Conservation (phyloP, 2,113 vertebrate genomes). For the Notothenia rossii region DNA sequence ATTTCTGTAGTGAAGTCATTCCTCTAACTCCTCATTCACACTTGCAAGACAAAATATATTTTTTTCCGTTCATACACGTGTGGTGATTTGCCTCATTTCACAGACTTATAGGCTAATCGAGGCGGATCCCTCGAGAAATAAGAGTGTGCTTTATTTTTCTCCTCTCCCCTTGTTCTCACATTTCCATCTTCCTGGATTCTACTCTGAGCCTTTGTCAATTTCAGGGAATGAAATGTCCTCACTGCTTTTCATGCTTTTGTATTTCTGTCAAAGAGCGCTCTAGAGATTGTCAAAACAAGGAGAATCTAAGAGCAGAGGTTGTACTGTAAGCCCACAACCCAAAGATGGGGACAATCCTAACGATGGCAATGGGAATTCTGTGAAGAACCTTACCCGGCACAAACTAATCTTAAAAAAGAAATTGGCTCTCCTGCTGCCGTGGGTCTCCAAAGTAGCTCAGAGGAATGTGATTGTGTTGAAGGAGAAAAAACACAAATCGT, state of each 20-base stretch:
- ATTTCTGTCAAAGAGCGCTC: background rate
- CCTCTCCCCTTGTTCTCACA: too few relatives aligned
- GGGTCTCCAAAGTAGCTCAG: conserved; percentile 14
- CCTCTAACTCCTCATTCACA: background rate
- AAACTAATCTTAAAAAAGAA: conserved; percentile 33
- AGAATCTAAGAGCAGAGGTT: background rate
- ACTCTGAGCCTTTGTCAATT: background rate
- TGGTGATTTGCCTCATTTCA: conserved; percentile 39
- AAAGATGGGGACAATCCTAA: conserved; percentile 10
- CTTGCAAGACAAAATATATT: background rate
- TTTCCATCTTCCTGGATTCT: conserved; percentile 46
- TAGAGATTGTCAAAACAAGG: background rate
- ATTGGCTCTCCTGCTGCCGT: conserved; percentile 27
- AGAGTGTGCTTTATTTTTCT: conserved; percentile 4
- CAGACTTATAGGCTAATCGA: conserved; percentile 43
- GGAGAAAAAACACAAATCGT: conserved; percentile 34
- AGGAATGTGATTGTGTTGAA: conserved; percentile 50
- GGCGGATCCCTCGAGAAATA: conserved; percentile 54
- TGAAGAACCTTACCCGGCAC: background rate
- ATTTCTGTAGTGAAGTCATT: conserved; percentile 53
- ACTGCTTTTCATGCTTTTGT: conserved; percentile 1
- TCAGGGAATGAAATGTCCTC: background rate
- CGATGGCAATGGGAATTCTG: conserved; percentile 28
- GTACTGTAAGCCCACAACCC: background rate
- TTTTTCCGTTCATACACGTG: background rate